These are phyloP conservation scores for Delichon dasypus DNA, from an alignment of 2,797 vertebrate genomes.

Conservation along the genomic window DNA sequence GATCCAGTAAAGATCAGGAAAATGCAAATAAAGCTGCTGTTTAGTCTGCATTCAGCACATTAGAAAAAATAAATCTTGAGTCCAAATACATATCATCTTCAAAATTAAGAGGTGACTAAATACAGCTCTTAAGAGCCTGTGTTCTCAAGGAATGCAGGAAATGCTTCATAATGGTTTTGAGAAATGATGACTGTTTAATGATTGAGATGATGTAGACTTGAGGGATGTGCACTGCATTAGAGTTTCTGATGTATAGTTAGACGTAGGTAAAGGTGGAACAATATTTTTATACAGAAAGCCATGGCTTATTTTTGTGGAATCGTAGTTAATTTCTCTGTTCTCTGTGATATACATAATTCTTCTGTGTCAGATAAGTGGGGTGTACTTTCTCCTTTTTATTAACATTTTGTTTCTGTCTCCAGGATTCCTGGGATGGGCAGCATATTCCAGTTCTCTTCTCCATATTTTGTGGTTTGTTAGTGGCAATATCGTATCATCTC, in stretches of 20 bases:
- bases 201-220: background rate
- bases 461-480: constrained; percentile 94
- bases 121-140: background rate
- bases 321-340: background rate
- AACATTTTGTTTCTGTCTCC: background rate
- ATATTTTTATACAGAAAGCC: background rate
- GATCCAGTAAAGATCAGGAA: background rate
- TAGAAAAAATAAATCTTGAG: background rate
- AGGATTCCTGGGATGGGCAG: constrained; percentile 98
- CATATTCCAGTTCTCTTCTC: constrained; percentile 98
- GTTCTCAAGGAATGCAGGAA: background rate
- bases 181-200: background rate
- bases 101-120: background rate
- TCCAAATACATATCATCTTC: background rate
- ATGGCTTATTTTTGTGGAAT: background rate
- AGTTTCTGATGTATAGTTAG: background rate
- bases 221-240: background rate
- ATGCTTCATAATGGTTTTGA: background rate
- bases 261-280: background rate
- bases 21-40: background rate
- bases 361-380: background rate
- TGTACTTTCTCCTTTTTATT: background rate
- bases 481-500: constrained; percentile 96
- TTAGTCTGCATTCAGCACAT: background rate
- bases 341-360: background rate